phyloP scores from a whole-genome alignment of 1,140 invertebrate genomes.

The Andrena cerasifolii region DNA sequence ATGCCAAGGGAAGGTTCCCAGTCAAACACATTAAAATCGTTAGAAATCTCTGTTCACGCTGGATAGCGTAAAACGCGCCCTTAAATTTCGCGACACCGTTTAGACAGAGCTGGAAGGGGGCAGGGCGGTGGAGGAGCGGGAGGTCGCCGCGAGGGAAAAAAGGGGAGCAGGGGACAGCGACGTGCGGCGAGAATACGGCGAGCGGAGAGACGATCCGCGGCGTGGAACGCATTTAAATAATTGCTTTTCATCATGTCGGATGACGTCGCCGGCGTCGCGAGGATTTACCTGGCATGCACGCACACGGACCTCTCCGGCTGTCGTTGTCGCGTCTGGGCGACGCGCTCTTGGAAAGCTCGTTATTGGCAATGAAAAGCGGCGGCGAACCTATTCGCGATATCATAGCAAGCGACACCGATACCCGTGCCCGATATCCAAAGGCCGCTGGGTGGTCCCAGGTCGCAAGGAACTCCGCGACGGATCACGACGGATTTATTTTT shows the following conservation, averaged over 20 bases:
- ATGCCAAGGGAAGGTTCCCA: too few relatives aligned
- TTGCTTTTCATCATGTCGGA: constrained; percentile 51
- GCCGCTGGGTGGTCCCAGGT: too few relatives aligned
- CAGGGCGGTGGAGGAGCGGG: neutral
- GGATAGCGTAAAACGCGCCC: too few relatives aligned
- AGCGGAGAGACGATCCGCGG: neutral
- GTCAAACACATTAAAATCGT: too few relatives aligned
- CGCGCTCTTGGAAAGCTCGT: constrained; percentile 23
- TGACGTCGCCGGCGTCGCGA: neutral
- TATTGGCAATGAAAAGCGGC: constrained; percentile 48
- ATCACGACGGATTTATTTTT: constrained; percentile 45
- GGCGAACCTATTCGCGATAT: constrained; percentile 41
- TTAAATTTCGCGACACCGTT: neutral
- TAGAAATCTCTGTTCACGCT: too few relatives aligned
- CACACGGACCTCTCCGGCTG: too few relatives aligned
- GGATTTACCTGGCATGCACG: constrained; percentile 5
- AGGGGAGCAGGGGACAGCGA: constrained; percentile 14
- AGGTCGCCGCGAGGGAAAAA: constrained; percentile 4
- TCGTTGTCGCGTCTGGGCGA: neutral
- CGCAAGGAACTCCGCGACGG: neutral
- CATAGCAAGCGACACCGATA: neutral
- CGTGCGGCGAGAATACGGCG: constrained; percentile 26
- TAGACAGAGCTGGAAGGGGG: neutral
- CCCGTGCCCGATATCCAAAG: neutral
- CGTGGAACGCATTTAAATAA: constrained; percentile 65